These are phyloP conservation scores for Molanna angustata DNA, from an alignment of 2,888 invertebrate genomes.

Conservation along the genomic window DNA sequence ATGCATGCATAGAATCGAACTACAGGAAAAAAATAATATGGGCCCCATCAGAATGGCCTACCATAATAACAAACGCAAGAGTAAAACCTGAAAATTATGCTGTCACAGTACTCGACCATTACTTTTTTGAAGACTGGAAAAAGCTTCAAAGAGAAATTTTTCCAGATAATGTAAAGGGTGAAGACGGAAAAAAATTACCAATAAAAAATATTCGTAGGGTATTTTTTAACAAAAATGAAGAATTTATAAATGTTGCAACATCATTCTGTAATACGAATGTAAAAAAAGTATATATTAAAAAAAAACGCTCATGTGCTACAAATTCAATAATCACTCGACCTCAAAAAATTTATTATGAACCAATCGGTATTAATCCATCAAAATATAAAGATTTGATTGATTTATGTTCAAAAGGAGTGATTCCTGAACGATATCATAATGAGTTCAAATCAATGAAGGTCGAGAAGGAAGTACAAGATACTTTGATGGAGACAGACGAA, in stretches of 20 bases:
- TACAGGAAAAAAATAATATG: constrained; percentile 4
- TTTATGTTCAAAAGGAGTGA: constrained; percentile 4
- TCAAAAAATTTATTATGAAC: background rate
- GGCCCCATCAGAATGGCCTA: constrained; percentile 6
- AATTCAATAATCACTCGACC: background rate
- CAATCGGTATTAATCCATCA: background rate
- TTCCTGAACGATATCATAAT: background rate
- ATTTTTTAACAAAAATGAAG: background rate
- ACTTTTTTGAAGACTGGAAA: background rate
- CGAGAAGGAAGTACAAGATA: background rate
- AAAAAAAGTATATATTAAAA: background rate
- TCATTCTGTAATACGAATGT: background rate
- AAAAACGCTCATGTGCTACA: constrained; percentile 1
- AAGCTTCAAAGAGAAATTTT: background rate
- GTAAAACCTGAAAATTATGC: background rate
- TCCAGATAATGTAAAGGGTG: background rate
- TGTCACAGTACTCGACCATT: background rate
- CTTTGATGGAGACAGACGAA: constrained; percentile 1
- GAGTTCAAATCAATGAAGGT: background rate
- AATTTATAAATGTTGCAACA: background rate
- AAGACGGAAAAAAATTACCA: background rate
- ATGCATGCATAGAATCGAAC: constrained; percentile 4
- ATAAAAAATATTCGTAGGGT: background rate
- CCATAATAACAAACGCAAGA: background rate
- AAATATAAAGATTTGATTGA: background rate